phyloP scores from a whole-genome alignment of 2,113 vertebrate species.

The Lethenteron camtschaticum region DNA sequence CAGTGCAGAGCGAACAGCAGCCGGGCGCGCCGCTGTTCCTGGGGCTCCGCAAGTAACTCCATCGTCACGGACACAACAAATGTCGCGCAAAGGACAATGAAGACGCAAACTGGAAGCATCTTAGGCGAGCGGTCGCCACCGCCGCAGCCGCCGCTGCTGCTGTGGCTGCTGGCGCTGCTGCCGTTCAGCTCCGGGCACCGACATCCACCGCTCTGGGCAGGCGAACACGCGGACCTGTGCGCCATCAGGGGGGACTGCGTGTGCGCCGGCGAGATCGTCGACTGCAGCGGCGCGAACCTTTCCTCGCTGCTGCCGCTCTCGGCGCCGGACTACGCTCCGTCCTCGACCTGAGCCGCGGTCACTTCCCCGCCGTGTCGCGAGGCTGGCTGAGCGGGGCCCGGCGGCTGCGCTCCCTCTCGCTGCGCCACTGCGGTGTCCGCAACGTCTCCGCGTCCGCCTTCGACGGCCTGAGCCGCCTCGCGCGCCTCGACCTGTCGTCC shows the following conservation, averaged over 20 bases:
- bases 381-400: slow-evolving; percentile 30
- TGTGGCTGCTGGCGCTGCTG: slow-evolving; percentile 8
- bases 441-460: slow-evolving; percentile 28
- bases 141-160: slow-evolving; percentile 11
- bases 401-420: slow-evolving; percentile 34
- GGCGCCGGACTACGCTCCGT: slow-evolving; percentile 31
- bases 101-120: no score
- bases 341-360: slow-evolving; percentile 52
- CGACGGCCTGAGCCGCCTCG: slow-evolving; percentile 33
- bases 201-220: not conserved
- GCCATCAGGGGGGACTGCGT: slow-evolving; percentile 33
- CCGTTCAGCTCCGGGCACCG: slow-evolving; percentile 10
- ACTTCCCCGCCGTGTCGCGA: not conserved
- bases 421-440: slow-evolving; percentile 45
- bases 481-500: slow-evolving; percentile 74
- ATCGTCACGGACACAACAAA: no score
- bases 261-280: slow-evolving; percentile 60
- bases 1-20: slow-evolving; percentile 14
- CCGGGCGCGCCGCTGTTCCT: slow-evolving; percentile 3
- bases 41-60: no score
- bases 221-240: not conserved
- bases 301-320: slow-evolving; percentile 27
- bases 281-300: slow-evolving; percentile 40
- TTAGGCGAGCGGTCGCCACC: slow-evolving; percentile 9
- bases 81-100: no score